Evolutionary conservation across 2,113 vertebrate genomes (phyloP).

Genomic region (Phyllostomus discolor): DNA sequence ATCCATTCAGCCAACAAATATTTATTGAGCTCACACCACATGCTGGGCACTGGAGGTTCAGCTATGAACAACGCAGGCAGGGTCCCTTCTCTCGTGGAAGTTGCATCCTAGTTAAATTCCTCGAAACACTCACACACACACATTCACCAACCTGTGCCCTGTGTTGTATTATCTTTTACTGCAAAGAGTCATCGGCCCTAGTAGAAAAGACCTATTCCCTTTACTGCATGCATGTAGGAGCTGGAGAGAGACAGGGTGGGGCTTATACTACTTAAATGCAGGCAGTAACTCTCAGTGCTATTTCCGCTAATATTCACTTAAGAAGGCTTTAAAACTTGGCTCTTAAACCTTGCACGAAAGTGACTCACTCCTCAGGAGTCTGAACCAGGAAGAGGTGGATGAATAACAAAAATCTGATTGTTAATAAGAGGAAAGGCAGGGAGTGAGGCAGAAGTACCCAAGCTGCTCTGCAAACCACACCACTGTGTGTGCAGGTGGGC

Average conservation of each 20-base stretch:
- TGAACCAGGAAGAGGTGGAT: slow-evolving; percentile 38
- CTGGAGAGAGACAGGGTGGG: not conserved
- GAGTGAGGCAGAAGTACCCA: not conserved
- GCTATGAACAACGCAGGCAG: not conserved
- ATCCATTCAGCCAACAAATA: not conserved
- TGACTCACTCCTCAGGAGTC: slow-evolving; percentile 21
- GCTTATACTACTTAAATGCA: not conserved
- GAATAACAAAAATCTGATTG: slow-evolving; percentile 65
- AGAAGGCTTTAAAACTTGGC: not conserved
- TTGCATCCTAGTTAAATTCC: not conserved
- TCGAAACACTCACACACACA: not conserved
- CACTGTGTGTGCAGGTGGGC: not conserved
- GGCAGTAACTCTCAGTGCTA: not conserved
- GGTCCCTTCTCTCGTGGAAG: not conserved
- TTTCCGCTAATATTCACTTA: not conserved
- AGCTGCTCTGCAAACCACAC: not conserved
- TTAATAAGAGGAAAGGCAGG: slow-evolving; percentile 68
- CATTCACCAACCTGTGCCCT: not conserved
- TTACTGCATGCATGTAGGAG: not conserved
- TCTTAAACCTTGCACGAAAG: not conserved
- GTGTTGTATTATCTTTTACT: not conserved
- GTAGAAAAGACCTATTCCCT: not conserved
- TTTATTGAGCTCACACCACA: not conserved
- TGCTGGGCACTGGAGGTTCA: not conserved
- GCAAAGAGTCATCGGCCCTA: not conserved